Evolutionary conservation across 2,797 vertebrate genomes (phyloP).

Genomic region (Percopsis omiscomaycus): DNA sequence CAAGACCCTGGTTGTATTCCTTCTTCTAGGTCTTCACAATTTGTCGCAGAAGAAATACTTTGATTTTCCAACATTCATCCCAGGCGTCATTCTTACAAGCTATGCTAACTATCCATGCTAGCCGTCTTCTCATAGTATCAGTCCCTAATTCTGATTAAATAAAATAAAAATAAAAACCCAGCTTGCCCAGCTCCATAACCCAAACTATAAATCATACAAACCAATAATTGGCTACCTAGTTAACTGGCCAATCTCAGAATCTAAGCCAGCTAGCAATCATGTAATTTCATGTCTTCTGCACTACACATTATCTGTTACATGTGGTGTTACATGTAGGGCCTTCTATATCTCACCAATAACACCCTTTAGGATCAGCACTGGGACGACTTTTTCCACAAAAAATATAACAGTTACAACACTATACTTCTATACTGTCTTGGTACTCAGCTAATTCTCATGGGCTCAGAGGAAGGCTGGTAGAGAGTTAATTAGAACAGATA

Average conservation of each 20-base stretch:
- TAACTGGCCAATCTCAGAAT: constrained; percentile 25
- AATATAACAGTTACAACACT: too few species aligned
- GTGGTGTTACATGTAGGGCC: background rate
- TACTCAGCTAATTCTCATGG: constrained; percentile 13
- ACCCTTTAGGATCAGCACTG: background rate
- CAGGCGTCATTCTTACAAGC: background rate
- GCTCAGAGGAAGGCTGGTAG: constrained; percentile 13
- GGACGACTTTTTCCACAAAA: constrained; percentile 8
- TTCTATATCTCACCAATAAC: constrained; percentile 21
- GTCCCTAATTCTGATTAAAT: background rate
- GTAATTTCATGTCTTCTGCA: constrained; percentile 23
- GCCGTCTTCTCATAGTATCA: background rate
- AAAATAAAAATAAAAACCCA: too few species aligned
- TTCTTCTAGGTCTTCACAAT: constrained; percentile 16
- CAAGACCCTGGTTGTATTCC: constrained; percentile 4
- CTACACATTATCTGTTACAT: constrained; percentile 19
- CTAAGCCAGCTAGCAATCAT: constrained; percentile 15
- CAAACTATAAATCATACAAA: constrained; percentile 7
- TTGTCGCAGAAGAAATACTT: constrained; percentile 12
- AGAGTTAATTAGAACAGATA: background rate
- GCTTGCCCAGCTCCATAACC: background rate
- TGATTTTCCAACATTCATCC: constrained; percentile 4
- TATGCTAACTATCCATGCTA: background rate
- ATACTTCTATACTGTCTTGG: constrained; percentile 7
- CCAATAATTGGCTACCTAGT: constrained; percentile 17